Percentiles rank a stretch among this genome's conserved stretches.
Evolutionary conservation across 2,113 vertebrate genomes (phyloP).

Genomic region (Lanius ludovicianus): DNA sequence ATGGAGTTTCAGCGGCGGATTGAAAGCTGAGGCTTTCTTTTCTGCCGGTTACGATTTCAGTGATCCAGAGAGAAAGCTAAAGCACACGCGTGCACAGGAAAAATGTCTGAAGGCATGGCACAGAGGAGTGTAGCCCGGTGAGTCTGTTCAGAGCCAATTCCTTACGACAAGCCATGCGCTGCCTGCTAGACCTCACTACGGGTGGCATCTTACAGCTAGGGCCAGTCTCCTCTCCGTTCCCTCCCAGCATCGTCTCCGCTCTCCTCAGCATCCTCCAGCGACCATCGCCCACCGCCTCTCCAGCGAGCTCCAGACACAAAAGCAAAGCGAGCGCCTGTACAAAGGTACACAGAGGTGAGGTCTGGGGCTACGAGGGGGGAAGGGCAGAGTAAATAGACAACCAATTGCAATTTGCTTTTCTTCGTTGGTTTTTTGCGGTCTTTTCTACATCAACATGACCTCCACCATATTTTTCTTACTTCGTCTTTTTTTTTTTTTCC

Average conservation of each 20-base stretch:
- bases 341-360: not conserved
- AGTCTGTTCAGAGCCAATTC: not conserved
- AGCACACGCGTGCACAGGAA: not conserved
- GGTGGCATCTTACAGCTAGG: not conserved
- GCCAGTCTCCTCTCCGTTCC: not conserved
- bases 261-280: not conserved
- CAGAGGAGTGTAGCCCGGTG: not conserved
- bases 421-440: not conserved
- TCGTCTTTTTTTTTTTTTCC: not conserved
- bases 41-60: not conserved
- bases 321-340: not conserved
- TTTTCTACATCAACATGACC: constrained; percentile 35
- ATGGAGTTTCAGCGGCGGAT: not conserved
- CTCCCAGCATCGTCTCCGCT: not conserved
- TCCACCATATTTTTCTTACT: constrained; percentile 68
- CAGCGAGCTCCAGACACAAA: not conserved
- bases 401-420: not conserved
- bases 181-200: not conserved
- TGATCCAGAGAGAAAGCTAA: not conserved
- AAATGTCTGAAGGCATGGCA: not conserved
- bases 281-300: not conserved
- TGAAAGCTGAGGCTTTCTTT: not conserved
- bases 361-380: not conserved
- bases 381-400: not conserved
- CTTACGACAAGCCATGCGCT: not conserved